These are phyloP conservation scores for Tineola bisselliella DNA, from an alignment of 2,888 invertebrate genomes.

Conservation along the genomic window DNA sequence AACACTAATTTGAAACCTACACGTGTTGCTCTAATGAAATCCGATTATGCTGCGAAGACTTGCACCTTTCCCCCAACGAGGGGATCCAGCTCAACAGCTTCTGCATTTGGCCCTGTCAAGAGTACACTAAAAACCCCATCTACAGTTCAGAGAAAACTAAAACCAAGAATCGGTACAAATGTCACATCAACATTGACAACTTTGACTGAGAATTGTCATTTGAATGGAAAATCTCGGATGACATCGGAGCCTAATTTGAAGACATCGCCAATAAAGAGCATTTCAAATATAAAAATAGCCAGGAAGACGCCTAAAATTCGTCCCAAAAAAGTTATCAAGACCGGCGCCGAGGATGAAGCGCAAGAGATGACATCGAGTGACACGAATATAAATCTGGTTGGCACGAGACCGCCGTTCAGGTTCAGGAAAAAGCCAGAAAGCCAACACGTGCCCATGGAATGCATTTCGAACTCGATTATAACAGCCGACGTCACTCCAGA, in stretches of 20 bases:
- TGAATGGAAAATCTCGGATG: slow-evolving; percentile 54
- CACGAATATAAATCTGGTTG: slow-evolving; percentile 59
- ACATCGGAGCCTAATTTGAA: slow-evolving; percentile 54
- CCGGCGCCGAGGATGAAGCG: slow-evolving; percentile 34
- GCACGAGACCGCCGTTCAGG: slow-evolving; percentile 55
- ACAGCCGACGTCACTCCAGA: slow-evolving; percentile 56
- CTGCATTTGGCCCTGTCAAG: slow-evolving; percentile 25
- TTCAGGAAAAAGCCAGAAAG: slow-evolving; percentile 54
- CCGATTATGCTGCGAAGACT: slow-evolving; percentile 50
- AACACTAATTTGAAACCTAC: slow-evolving; percentile 52
- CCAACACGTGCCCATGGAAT: slow-evolving; percentile 57
- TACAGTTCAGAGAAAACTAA: slow-evolving; percentile 43
- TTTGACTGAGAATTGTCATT: slow-evolving; percentile 54
- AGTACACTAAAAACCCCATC: slow-evolving; percentile 40
- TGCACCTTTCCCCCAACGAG: slow-evolving; percentile 59
- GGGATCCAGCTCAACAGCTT: slow-evolving; percentile 50
- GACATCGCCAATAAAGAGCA: slow-evolving; percentile 26
- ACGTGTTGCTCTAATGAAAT: slow-evolving; percentile 36
- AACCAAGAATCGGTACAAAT: slow-evolving; percentile 43
- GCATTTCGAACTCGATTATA: slow-evolving; percentile 46
- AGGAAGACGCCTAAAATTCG: slow-evolving; percentile 57
- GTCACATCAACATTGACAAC: slow-evolving; percentile 55
- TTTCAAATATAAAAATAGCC: slow-evolving; percentile 32
- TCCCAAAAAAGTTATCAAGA: slow-evolving; percentile 42
- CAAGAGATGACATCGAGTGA: slow-evolving; percentile 61